Conservation (phyloP, 2,113 vertebrate genomes). For the Pteropus alecto region DNA sequence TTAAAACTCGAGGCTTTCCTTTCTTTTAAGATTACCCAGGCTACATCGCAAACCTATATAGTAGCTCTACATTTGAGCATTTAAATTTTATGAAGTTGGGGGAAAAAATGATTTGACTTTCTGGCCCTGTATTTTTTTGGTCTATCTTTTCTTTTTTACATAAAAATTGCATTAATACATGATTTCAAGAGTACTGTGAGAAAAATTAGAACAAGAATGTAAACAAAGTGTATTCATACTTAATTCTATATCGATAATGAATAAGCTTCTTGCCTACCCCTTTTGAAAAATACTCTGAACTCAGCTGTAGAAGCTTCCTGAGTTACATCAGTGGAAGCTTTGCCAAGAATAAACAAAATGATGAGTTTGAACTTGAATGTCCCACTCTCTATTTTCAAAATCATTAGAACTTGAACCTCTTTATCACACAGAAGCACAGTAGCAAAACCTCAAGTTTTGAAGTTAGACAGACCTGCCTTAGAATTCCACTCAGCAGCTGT, state of each 20-base stretch:
- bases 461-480: not conserved
- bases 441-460: not conserved
- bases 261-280: not conserved
- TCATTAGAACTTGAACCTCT: not conserved
- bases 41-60: not conserved
- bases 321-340: not conserved
- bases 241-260: not conserved
- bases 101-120: not conserved
- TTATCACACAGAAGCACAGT: not conserved
- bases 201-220: conserved; percentile 1
- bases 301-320: not conserved
- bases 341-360: conserved; percentile 16
- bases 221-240: not conserved
- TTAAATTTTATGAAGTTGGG: not conserved
- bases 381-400: not conserved
- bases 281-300: not conserved
- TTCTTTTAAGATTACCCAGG: not conserved
- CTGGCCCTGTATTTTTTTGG: not conserved
- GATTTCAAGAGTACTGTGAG: not conserved
- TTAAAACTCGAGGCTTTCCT: conserved; percentile 6
- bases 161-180: conserved; percentile 18
- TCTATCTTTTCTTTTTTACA: not conserved
- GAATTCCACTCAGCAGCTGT: not conserved
- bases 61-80: not conserved
- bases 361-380: not conserved